phyloP scores from a whole-genome alignment of 2,888 invertebrate genomes.

The Willowsia nigromaculata region DNA sequence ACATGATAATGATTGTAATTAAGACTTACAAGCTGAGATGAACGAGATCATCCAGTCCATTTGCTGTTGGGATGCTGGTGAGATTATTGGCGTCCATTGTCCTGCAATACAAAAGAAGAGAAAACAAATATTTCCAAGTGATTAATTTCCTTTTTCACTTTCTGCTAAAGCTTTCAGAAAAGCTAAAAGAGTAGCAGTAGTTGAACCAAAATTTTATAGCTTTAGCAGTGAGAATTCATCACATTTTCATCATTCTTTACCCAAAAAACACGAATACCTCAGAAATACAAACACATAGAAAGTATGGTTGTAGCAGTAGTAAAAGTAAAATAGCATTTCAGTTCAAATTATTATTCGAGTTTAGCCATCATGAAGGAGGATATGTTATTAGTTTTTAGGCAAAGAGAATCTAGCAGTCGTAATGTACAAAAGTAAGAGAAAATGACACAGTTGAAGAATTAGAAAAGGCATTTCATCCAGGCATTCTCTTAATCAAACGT shows the following conservation, averaged over 20 bases:
- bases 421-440: neutral
- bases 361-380: conserved; percentile 5
- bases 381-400: conserved; percentile 1
- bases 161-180: neutral
- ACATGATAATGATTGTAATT: conserved; percentile 15
- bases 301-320: neutral
- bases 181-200: neutral
- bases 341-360: conserved; percentile 24
- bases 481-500: conserved; percentile 11
- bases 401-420: neutral
- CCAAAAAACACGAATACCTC: neutral
- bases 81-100: conserved; percentile 84
- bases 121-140: conserved; percentile 25
- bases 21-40: conserved; percentile 82
- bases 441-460: conserved; percentile 35
- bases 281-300: neutral
- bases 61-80: conserved; percentile 82
- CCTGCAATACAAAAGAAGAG: conserved; percentile 79
- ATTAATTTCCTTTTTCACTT: conserved; percentile 24
- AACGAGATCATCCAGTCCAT: conserved; percentile 80
- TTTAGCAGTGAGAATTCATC: neutral
- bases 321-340: neutral
- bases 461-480: neutral
- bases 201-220: neutral
- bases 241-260: neutral